Percentiles rank a stretch among this genome's conserved stretches.
phyloP scores from a whole-genome alignment of 2,888 invertebrate genomes.

The Tetheella fluctuosa region DNA sequence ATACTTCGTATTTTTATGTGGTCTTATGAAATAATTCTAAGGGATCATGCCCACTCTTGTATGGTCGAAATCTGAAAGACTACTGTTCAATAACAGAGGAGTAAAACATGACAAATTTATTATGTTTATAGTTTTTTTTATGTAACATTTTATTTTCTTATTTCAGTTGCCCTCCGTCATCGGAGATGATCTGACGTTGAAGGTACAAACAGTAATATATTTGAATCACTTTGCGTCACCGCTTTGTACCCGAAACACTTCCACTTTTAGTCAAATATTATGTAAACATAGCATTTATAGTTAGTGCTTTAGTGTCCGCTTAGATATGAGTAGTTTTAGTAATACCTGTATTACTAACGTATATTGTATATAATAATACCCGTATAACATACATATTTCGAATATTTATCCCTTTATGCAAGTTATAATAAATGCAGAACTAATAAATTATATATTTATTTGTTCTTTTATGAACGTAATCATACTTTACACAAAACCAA shows the following conservation, averaged over 20 bases:
- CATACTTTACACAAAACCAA: no score
- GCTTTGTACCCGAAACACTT: slow-evolving; percentile 31
- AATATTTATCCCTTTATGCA: no score
- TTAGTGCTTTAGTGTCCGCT: slow-evolving; percentile 4
- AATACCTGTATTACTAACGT: neutral
- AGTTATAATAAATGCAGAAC: no score
- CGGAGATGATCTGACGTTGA: slow-evolving; percentile 74
- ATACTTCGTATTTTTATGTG: no score
- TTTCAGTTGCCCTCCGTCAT: slow-evolving; percentile 59
- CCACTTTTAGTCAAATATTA: slow-evolving; percentile 1
- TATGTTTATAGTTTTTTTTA: slow-evolving; percentile 21
- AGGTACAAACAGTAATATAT: slow-evolving; percentile 56
- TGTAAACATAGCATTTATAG: neutral
- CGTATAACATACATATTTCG: no score
- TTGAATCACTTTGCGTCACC: slow-evolving; percentile 36
- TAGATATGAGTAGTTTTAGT: slow-evolving; percentile 5
- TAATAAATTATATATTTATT: no score
- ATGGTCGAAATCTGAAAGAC: neutral
- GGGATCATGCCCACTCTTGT: no score
- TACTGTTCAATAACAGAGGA: neutral
- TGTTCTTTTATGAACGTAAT: no score
- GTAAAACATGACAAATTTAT: neutral
- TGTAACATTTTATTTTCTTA: slow-evolving; percentile 43
- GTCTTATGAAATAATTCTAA: no score
- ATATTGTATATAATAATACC: neutral